A percentile compares a stretch with the other conserved stretches of the same genome.
These are phyloP conservation scores for Ectropis crepuscularia DNA, from an alignment of 2,888 invertebrate genomes.

Conservation along the genomic window DNA sequence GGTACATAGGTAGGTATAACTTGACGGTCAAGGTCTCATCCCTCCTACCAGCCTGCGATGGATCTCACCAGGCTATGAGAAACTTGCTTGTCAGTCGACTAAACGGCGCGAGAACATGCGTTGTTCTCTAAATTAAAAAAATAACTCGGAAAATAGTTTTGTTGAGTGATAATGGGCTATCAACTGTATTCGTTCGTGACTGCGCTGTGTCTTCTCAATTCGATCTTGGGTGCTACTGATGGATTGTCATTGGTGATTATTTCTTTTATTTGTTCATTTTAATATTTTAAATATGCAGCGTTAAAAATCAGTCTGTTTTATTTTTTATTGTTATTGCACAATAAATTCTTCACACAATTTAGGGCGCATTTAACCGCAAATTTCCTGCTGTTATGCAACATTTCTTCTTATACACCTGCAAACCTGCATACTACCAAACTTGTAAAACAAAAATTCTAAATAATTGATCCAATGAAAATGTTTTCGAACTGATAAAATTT, in stretches of 20 bases:
- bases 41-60: slow-evolving; percentile 38
- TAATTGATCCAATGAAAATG: no score
- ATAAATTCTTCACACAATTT: no score
- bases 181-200: slow-evolving; percentile 55
- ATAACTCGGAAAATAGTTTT: slow-evolving; percentile 14
- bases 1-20: slow-evolving; percentile 47
- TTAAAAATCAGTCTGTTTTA: background rate
- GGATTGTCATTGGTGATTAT: slow-evolving; percentile 61
- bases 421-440: no score
- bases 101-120: slow-evolving; percentile 26
- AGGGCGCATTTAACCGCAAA: no score
- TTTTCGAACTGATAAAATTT: no score
- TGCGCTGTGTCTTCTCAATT: slow-evolving; percentile 61
- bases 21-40: slow-evolving; percentile 71
- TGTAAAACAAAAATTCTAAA: no score
- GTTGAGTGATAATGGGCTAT: slow-evolving; percentile 47
- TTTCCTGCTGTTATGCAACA: no score
- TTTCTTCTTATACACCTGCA: no score
- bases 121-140: slow-evolving; percentile 12
- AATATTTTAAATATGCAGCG: no score
- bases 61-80: slow-evolving; percentile 15
- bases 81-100: slow-evolving; percentile 18
- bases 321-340: background rate
- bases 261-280: background rate
- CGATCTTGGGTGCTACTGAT: slow-evolving; percentile 61